These are phyloP conservation scores for Tipula lateralis DNA, from an alignment of 2,888 invertebrate genomes.

Conservation along the genomic window DNA sequence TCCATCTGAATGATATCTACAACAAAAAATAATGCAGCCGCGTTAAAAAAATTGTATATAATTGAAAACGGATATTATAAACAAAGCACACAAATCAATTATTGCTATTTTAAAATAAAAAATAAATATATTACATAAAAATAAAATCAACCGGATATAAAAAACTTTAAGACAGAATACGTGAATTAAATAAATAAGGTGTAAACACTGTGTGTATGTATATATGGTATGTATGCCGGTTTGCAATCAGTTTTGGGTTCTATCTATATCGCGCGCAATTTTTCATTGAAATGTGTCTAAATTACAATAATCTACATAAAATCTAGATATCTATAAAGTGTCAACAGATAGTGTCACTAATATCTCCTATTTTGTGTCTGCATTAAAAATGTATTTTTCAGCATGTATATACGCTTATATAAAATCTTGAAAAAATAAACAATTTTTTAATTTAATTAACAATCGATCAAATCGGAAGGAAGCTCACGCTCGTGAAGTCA, in stretches of 20 bases:
- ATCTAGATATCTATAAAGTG: neutral
- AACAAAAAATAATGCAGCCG: neutral
- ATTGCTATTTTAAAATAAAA: neutral
- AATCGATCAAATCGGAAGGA: constrained; percentile 11
- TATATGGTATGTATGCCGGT: neutral
- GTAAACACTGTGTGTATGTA: neutral
- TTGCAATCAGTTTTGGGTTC: neutral
- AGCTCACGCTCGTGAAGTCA: neutral
- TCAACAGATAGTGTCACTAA: neutral
- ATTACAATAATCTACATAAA: neutral
- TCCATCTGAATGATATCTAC: neutral
- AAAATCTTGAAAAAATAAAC: neutral
- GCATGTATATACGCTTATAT: neutral
- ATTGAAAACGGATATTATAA: constrained; percentile 19
- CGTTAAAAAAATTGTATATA: neutral
- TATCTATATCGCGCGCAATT: neutral
- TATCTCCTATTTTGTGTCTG: neutral
- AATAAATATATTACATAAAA: neutral
- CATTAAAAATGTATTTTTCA: neutral
- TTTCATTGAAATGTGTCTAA: neutral
- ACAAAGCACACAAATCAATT: neutral
- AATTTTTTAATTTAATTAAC: constrained; percentile 3
- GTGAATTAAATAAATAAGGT: constrained; percentile 19
- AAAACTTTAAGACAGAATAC: constrained; percentile 11
- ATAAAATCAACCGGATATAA: constrained; percentile 24